phyloP scores from a whole-genome alignment of 2,113 vertebrate species.

The Catharus fuscescens region DNA sequence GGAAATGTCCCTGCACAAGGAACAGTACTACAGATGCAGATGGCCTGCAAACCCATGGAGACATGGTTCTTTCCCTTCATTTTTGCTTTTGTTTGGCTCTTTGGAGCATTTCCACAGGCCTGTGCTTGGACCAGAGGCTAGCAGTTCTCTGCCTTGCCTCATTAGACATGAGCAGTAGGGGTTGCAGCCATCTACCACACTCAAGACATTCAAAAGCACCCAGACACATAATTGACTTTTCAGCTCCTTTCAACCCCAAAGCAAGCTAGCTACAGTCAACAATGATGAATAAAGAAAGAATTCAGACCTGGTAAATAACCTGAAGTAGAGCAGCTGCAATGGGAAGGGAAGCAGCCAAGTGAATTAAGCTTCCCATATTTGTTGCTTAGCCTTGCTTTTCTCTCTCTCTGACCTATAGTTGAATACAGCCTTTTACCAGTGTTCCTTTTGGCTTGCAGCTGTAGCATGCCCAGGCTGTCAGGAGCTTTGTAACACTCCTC shows the following conservation, averaged over 20 bases:
- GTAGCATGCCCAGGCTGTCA: not conserved
- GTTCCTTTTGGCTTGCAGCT: not conserved
- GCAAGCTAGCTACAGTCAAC: conserved; percentile 22
- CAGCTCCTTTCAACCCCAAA: conserved; percentile 40
- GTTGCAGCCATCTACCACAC: not conserved
- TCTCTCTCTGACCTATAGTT: conserved; percentile 6
- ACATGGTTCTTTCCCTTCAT: not conserved
- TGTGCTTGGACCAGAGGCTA: accelerated
- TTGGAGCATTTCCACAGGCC: not conserved
- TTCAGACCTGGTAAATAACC: conserved; percentile 52
- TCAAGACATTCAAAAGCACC: conserved; percentile 27
- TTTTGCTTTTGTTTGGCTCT: not conserved
- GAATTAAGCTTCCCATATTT: conserved; percentile 41
- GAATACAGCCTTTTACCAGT: not conserved
- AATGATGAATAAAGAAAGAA: conserved; percentile 31
- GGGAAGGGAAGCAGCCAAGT: conserved; percentile 16
- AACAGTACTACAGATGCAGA: not conserved
- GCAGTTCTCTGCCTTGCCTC: not conserved
- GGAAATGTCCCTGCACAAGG: not conserved
- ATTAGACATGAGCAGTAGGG: not conserved
- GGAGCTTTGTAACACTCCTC: not conserved
- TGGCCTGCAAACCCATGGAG: not conserved
- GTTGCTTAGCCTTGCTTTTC: conserved; percentile 26
- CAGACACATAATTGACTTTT: conserved; percentile 44
- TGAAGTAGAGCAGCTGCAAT: conserved; percentile 53